Evolutionary conservation across 1,140 invertebrate species (phyloP), one percentile per base, ranked within the genome.

Genomic region (Drosophila kanapiae): DNA sequence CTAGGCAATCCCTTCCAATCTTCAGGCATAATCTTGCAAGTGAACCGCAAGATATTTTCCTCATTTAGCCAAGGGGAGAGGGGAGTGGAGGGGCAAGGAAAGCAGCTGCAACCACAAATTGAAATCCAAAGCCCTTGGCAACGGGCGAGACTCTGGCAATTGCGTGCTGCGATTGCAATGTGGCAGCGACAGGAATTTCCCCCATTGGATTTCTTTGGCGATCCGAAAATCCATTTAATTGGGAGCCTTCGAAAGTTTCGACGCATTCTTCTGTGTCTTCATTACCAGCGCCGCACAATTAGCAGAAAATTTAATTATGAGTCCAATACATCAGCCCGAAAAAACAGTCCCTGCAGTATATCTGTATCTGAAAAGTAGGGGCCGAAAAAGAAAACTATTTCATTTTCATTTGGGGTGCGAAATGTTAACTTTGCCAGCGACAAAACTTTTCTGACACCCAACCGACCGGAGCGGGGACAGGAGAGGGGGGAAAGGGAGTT

Each of bases 221-320:
- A 14, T 10, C 23, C 67, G 27, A 72, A 70, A 72, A 37, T 48
- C 69, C 68, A 51, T 16, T 58, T 74, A 74, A 51, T 60, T 71
- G 67, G 67, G 67, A 59, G 49, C 29, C 64, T 59, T 71, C 47
- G 45, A 13, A 45, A 68, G 38, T 27, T 37, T 33, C n/a, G 33
- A n/a, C 38, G 67, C 23, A 56, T 47, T 70, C 62, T 70, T 72
- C 31, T 72, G 31, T 38, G 45, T 72, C 69, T 71, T 72, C 33
- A 70, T 71, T 72, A 71, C 35, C 35, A 37, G 6, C n/a, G 53
- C 65, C 43, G 27, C 37, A 49, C 53, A 74, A 74, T 74, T 74
- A 74, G 70, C 23, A 33, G 53, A 38, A 87, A 88, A 87, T 87
- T 88, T 82, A 87, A 87, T 87, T 88, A 88, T 87, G 72, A 82